Evolutionary conservation across 2,797 vertebrate genomes (phyloP).

Genomic region (Pterois miles): DNA sequence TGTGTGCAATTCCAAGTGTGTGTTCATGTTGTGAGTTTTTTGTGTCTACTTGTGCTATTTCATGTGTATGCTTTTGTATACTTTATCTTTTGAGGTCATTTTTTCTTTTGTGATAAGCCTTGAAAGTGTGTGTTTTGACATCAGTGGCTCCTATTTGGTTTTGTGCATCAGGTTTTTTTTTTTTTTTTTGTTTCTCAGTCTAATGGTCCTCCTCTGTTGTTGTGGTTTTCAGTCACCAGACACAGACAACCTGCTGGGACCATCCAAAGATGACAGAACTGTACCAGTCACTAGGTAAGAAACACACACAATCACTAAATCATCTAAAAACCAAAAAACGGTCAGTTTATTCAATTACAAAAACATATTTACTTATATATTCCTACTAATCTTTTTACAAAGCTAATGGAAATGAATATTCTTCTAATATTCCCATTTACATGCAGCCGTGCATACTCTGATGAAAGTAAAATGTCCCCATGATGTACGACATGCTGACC

Average conservation of each 20-base stretch:
- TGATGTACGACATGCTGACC: no score
- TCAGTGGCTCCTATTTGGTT: neutral
- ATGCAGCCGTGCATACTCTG: no score
- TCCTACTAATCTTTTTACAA: no score
- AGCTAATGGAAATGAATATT: no score
- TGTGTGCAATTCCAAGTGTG: neutral
- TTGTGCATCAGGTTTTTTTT: constrained; percentile 1
- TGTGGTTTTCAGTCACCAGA: constrained; percentile 89
- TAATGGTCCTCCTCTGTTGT: constrained; percentile 31
- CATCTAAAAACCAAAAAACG: neutral
- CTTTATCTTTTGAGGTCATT: neutral
- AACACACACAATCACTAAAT: constrained; percentile 13
- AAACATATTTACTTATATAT: neutral
- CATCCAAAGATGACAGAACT: constrained; percentile 99
- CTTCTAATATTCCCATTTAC: no score
- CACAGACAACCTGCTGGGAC: constrained; percentile 98
- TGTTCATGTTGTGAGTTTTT: neutral
- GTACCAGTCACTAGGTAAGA: constrained; percentile 94
- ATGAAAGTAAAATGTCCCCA: no score
- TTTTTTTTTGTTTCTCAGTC: neutral
- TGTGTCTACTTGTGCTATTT: neutral
- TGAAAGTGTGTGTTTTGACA: neutral
- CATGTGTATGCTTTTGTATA: neutral
- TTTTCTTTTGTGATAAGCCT: constrained; percentile 6
- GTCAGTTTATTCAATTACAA: neutral